Percentiles rank a stretch among this genome's conserved stretches.
Evolutionary conservation across 2,888 invertebrate genomes (phyloP).

Genomic region (Ectemnius lituratus): DNA sequence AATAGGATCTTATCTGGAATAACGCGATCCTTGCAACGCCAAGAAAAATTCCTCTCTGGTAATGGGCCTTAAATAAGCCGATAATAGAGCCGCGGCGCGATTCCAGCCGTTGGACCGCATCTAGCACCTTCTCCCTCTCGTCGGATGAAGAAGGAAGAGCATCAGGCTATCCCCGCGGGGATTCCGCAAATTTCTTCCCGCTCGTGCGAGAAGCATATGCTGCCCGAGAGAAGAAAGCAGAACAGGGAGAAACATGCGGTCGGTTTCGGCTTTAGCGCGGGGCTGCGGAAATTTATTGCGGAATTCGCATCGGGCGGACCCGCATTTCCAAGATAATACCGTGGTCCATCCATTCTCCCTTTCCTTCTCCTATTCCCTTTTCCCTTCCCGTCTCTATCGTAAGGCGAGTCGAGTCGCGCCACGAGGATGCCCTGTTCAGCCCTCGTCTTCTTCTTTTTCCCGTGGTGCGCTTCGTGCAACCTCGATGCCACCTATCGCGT

Average conservation of each 20-base stretch:
- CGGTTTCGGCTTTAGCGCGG: conserved; percentile 29
- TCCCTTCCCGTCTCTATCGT: no score
- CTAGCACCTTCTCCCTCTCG: conserved; percentile 21
- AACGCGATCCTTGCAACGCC: not conserved
- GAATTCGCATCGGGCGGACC: conserved; percentile 51
- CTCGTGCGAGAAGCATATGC: conserved; percentile 9
- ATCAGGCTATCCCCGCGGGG: conserved; percentile 24
- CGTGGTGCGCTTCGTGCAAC: not conserved
- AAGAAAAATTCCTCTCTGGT: conserved; percentile 11
- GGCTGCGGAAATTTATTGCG: conserved; percentile 53
- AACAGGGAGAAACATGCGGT: conserved; percentile 11
- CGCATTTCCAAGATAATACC: conserved; percentile 47
- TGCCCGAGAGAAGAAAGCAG: not conserved
- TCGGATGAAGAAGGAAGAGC: conserved; percentile 33
- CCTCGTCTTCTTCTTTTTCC: conserved; percentile 9
- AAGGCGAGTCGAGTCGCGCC: not conserved
- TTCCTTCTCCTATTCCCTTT: conserved; percentile 6
- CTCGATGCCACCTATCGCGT: conserved; percentile 3
- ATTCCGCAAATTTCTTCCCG: conserved; percentile 48
- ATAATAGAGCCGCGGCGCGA: conserved; percentile 43
- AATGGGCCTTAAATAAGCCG: conserved; percentile 43
- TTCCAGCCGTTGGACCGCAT: conserved; percentile 29
- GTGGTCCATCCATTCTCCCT: conserved; percentile 11
- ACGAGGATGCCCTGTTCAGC: not conserved
- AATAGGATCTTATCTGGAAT: conserved; percentile 12